These are phyloP conservation scores for Pipa parva DNA, from an alignment of 2,113 vertebrate genomes.

Conservation along the genomic window DNA sequence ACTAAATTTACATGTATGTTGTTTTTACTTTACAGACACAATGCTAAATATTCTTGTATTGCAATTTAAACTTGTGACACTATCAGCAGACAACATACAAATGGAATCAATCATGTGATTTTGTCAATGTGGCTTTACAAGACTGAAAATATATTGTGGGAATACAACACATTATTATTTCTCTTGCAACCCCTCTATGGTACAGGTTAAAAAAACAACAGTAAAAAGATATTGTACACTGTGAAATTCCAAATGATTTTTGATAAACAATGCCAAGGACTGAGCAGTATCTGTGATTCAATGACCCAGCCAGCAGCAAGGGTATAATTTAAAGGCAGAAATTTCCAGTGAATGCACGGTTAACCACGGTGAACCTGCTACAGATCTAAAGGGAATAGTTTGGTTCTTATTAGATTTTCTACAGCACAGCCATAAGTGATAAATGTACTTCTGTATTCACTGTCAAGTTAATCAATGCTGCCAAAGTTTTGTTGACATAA, in stretches of 20 bases:
- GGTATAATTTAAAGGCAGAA: slow-evolving; percentile 77
- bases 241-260: slow-evolving; percentile 30
- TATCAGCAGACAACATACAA: too few species aligned
- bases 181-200: too few species aligned
- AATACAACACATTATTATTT: too few species aligned
- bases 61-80: too few species aligned
- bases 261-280: slow-evolving; percentile 46
- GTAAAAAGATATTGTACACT: slow-evolving; percentile 48
- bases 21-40: too few species aligned
- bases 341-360: slow-evolving; percentile 81
- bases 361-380: slow-evolving; percentile 80
- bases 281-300: slow-evolving; percentile 63
- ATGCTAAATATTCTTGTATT: too few species aligned
- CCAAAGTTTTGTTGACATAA: slow-evolving; percentile 95
- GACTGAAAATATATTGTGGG: too few species aligned
- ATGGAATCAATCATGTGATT: too few species aligned
- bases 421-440: slow-evolving; percentile 87
- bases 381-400: slow-evolving; percentile 84
- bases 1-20: too few species aligned
- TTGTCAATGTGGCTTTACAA: too few species aligned
- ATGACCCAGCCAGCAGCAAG: slow-evolving; percentile 67
- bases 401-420: slow-evolving; percentile 91
- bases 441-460: slow-evolving; percentile 89
- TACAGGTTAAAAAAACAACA: not conserved
- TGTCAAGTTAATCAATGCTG: slow-evolving; percentile 95